Evolutionary conservation across 2,888 invertebrate species (phyloP).

Genomic region (Caprella mutica): DNA sequence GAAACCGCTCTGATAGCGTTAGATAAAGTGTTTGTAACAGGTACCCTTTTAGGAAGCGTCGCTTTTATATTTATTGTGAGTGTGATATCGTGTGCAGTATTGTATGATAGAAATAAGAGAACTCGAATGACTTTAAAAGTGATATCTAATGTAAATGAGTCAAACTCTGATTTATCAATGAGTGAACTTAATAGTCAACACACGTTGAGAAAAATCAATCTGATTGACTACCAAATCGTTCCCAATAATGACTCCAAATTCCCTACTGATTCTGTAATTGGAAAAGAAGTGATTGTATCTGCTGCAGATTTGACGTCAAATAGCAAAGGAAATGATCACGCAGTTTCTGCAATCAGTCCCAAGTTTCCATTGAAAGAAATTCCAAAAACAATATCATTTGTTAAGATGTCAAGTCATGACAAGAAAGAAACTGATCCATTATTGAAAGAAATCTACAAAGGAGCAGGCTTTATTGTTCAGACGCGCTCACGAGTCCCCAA

Average conservation of each 20-base stretch:
- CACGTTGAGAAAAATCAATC: background rate
- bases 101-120: conserved; percentile 15
- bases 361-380: conserved; percentile 1
- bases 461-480: conserved; percentile 5
- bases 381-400: conserved; percentile 24
- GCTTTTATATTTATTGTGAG: conserved; percentile 18
- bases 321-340: background rate
- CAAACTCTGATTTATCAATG: conserved; percentile 5
- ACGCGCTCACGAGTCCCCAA: conserved; percentile 8
- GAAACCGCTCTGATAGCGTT: conserved; percentile 27
- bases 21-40: conserved; percentile 28
- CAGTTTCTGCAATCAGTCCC: background rate
- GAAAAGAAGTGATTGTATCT: background rate
- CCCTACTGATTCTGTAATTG: background rate
- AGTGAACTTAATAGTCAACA: conserved; percentile 10
- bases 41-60: conserved; percentile 22
- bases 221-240: conserved; percentile 28
- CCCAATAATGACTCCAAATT: conserved; percentile 21
- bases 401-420: conserved; percentile 28
- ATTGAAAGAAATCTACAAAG: conserved; percentile 13
- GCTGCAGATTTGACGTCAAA: background rate
- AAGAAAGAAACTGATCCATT: conserved; percentile 5
- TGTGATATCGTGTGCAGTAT: conserved; percentile 12
- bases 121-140: conserved; percentile 9
- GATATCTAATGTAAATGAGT: conserved; percentile 2